Evolutionary conservation across 2,113 vertebrate species (phyloP).

Genomic region (Nothobranchius furzeri): DNA sequence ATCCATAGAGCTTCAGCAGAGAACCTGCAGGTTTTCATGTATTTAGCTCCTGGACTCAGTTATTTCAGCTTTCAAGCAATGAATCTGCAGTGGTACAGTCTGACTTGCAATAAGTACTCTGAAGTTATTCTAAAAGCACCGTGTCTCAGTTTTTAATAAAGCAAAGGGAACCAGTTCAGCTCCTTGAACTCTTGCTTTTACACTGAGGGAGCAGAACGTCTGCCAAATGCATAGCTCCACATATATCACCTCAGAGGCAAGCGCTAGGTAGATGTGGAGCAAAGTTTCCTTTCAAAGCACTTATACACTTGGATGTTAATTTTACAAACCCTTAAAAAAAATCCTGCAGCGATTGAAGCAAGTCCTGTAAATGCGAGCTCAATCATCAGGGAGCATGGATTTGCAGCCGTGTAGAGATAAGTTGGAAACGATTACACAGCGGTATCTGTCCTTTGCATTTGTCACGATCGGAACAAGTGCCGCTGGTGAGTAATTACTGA

Average conservation of each 20-base stretch:
- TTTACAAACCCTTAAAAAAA: conserved; percentile 34
- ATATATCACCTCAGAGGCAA: conserved; percentile 53
- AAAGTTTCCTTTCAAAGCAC: conserved; percentile 39
- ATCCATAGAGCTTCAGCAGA: not conserved
- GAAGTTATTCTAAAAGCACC: conserved; percentile 1
- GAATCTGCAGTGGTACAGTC: conserved; percentile 12
- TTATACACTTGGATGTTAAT: conserved; percentile 34
- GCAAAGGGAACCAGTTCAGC: conserved; percentile 8
- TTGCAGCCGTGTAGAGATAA: conserved; percentile 35
- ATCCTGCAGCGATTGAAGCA: conserved; percentile 45
- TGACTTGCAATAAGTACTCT: not conserved
- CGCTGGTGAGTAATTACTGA: conserved; percentile 53
- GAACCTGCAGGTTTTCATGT: not conserved
- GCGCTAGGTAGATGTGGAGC: conserved; percentile 41
- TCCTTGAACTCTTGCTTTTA: conserved; percentile 21
- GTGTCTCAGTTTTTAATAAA: conserved; percentile 24
- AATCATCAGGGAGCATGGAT: conserved; percentile 27
- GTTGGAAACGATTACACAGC: conserved; percentile 44
- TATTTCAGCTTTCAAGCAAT: conserved; percentile 16
- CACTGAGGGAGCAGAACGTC: conserved; percentile 26
- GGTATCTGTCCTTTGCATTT: conserved; percentile 42
- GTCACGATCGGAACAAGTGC: conserved; percentile 44
- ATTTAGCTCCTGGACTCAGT: not conserved
- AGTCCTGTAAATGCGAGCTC: conserved; percentile 28
- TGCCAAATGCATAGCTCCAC: conserved; percentile 1